Percentiles rank a stretch among this genome's conserved stretches.
These are phyloP conservation scores for Chrysopa pallens DNA, from an alignment of 1,140 invertebrate species.

Conservation along the genomic window DNA sequence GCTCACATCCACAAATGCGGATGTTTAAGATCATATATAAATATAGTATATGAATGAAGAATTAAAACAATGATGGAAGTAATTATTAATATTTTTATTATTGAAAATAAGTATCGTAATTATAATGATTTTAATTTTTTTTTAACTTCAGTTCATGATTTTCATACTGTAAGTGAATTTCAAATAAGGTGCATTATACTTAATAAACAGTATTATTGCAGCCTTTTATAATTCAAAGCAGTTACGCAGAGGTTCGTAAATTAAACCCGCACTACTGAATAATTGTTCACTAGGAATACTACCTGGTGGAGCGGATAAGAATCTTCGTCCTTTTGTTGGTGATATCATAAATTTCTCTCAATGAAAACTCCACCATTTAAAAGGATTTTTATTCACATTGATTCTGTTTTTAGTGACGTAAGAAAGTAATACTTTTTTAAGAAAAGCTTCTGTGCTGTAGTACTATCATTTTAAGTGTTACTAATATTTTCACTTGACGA, in stretches of 20 bases:
- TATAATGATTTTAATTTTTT: too few relatives aligned
- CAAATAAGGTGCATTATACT: conserved; percentile 12
- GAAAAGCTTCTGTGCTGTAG: too few relatives aligned
- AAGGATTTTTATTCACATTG: conserved; percentile 11
- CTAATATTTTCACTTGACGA: conserved; percentile 8
- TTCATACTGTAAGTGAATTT: conserved; percentile 11
- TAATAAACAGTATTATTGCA: conserved; percentile 14
- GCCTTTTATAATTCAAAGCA: conserved; percentile 11
- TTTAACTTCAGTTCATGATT: conserved; percentile 1
- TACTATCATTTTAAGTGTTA: neutral
- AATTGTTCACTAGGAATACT: conserved; percentile 13
- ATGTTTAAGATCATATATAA: too few relatives aligned
- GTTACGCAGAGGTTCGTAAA: conserved; percentile 12
- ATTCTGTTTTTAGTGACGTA: conserved; percentile 7
- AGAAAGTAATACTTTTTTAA: too few relatives aligned
- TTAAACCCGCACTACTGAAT: conserved; percentile 12
- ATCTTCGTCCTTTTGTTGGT: conserved; percentile 7
- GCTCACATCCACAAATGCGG: too few relatives aligned
- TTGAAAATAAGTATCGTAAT: too few relatives aligned
- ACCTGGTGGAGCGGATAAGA: conserved; percentile 12
- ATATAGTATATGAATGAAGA: too few relatives aligned
- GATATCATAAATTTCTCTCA: neutral
- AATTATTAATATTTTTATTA: too few relatives aligned
- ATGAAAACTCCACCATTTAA: conserved; percentile 12
- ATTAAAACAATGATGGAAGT: too few relatives aligned